Conservation (phyloP, 1,140 invertebrate species). For the Neodiprion virginianus region DNA sequence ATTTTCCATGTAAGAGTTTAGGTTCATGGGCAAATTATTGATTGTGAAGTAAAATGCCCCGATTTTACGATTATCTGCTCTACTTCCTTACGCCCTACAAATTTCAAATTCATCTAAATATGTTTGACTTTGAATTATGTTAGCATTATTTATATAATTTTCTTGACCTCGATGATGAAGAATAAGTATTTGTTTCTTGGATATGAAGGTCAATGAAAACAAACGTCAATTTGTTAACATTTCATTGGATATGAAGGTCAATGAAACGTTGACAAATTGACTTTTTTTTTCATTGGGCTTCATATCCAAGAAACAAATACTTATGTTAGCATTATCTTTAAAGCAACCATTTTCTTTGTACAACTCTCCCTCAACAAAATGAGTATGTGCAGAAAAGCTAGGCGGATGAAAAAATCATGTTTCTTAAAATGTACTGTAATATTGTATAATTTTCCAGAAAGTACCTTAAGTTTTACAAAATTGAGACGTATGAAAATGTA, state of each 20-base stretch:
- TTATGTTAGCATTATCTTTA: conserved; percentile 14
- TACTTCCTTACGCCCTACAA: conserved; percentile 24
- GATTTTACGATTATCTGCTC: conserved; percentile 28
- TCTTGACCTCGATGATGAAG: no score
- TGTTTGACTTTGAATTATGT: conserved; percentile 25
- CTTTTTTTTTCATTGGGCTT: no score
- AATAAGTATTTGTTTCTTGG: no score
- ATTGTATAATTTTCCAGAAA: conserved; percentile 10
- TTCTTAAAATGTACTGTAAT: neutral
- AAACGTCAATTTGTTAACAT: no score
- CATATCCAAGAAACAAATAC: no score
- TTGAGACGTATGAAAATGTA: conserved; percentile 21
- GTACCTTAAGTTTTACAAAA: conserved; percentile 26
- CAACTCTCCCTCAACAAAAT: conserved; percentile 24
- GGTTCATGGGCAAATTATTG: conserved; percentile 28
- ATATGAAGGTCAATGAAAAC: no score
- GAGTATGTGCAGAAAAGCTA: conserved; percentile 11
- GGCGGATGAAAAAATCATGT: neutral
- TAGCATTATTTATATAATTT: neutral
- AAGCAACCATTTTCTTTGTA: conserved; percentile 20
- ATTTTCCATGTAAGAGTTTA: conserved; percentile 31
- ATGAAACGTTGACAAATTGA: no score
- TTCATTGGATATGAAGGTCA: no score
- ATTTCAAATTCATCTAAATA: conserved; percentile 32
- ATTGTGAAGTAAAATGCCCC: conserved; percentile 33